phyloP scores from a whole-genome alignment of 2,113 vertebrate genomes.

The Pipra filicauda region DNA sequence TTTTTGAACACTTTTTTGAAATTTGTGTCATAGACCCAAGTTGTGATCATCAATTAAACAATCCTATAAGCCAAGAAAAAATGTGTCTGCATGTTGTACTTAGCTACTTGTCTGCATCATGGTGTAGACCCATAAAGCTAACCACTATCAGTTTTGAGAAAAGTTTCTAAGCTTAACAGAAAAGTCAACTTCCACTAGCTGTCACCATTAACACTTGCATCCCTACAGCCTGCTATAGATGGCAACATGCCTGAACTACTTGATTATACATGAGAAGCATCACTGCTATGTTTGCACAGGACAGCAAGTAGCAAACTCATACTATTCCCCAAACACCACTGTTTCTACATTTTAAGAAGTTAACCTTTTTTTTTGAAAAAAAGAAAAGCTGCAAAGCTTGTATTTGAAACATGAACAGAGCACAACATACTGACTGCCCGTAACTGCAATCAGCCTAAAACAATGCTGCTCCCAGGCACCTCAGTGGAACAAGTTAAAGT shows the following conservation, averaged over 20 bases:
- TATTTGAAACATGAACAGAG: background rate
- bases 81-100: fast-evolving
- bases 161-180: background rate
- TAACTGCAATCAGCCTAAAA: background rate
- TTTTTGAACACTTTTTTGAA: background rate
- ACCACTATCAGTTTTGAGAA: background rate
- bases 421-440: background rate
- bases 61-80: background rate
- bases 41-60: background rate
- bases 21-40: background rate
- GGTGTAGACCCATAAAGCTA: background rate
- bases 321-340: background rate
- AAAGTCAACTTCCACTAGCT: background rate
- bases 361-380: background rate
- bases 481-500: background rate
- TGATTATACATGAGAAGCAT: background rate
- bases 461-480: background rate
- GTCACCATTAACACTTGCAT: background rate
- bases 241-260: background rate
- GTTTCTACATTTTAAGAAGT: background rate
- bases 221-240: background rate
- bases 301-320: background rate
- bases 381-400: background rate
- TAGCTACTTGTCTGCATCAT: background rate
- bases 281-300: background rate